phyloP scores from a whole-genome alignment of 1,140 invertebrate species.

The Colletes gigas region DNA sequence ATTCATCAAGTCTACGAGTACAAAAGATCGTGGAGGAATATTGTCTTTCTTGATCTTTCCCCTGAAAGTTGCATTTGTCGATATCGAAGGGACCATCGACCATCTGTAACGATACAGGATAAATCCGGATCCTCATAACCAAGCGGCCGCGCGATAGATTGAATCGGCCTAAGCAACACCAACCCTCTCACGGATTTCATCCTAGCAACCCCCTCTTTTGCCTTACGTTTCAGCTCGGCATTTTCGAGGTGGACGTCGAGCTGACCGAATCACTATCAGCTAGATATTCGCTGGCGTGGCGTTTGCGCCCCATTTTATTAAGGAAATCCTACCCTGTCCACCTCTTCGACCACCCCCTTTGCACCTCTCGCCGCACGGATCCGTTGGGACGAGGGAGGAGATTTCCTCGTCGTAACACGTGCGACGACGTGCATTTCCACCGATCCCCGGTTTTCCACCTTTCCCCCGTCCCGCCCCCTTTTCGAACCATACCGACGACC shows the following conservation, averaged over 20 bases:
- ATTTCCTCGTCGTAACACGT: conserved; percentile 65
- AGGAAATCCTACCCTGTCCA: conserved; percentile 71
- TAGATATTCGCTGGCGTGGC: conserved; percentile 77
- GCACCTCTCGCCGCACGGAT: conserved; percentile 15
- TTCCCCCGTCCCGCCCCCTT: background rate
- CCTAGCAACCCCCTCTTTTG: conserved; percentile 57
- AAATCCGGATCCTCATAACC: conserved; percentile 30
- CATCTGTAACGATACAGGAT: conserved; percentile 14
- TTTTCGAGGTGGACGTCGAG: conserved; percentile 72
- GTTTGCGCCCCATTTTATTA: conserved; percentile 79
- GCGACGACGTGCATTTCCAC: conserved; percentile 58
- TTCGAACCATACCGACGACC: background rate
- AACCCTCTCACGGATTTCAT: conserved; percentile 54
- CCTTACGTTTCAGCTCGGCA: conserved; percentile 48
- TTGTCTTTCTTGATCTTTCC: background rate
- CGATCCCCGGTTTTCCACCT: conserved; percentile 40
- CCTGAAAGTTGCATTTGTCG: background rate
- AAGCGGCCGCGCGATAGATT: conserved; percentile 66
- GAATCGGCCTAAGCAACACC: conserved; percentile 76
- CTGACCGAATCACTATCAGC: conserved; percentile 76
- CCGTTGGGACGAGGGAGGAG: conserved; percentile 37
- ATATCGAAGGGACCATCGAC: background rate
- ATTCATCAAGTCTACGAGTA: too few species aligned
- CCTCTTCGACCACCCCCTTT: conserved; percentile 2
- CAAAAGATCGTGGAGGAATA: background rate